Evolutionary conservation across 1,140 invertebrate species (phyloP).

Genomic region (Bradysia coprophila): DNA sequence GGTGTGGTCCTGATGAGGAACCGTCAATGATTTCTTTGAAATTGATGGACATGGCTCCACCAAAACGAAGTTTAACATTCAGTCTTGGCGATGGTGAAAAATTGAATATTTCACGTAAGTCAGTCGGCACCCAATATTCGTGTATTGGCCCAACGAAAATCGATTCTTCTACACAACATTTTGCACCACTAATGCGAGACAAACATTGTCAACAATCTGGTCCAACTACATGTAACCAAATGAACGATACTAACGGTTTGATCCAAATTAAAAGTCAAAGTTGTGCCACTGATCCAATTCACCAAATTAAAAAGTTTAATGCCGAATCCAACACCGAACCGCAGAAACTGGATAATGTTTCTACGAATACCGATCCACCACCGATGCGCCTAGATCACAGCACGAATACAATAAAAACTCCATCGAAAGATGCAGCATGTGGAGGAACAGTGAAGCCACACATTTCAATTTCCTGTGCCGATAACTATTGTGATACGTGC

Average conservation of each 20-base stretch:
- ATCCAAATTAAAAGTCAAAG: too few relatives aligned
- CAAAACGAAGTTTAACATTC: slow-evolving; percentile 18
- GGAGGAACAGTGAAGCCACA: slow-evolving; percentile 31
- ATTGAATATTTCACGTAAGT: slow-evolving; percentile 10
- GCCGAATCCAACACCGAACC: too few relatives aligned
- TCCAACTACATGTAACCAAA: too few relatives aligned
- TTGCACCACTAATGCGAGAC: too few relatives aligned
- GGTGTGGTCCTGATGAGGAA: slow-evolving; percentile 22
- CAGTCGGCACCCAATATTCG: slow-evolving; percentile 14
- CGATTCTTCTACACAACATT: too few relatives aligned
- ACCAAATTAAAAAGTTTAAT: too few relatives aligned
- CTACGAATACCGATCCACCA: slow-evolving; percentile 6
- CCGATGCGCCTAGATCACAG: slow-evolving; percentile 8
- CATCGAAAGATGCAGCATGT: slow-evolving; percentile 28
- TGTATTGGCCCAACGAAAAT: too few relatives aligned
- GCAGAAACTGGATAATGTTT: slow-evolving; percentile 5
- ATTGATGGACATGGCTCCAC: slow-evolving; percentile 5
- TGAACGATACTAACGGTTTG: too few relatives aligned
- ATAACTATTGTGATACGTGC: slow-evolving; percentile 45
- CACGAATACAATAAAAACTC: slow-evolving; percentile 19
- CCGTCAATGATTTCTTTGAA: too few relatives aligned
- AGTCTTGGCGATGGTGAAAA: slow-evolving; percentile 16
- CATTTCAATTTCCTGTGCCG: slow-evolving; percentile 28
- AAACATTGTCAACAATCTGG: too few relatives aligned
- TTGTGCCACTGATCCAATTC: too few relatives aligned